Conservation (phyloP, 2,888 invertebrate species). For the Plusia festucae region DNA sequence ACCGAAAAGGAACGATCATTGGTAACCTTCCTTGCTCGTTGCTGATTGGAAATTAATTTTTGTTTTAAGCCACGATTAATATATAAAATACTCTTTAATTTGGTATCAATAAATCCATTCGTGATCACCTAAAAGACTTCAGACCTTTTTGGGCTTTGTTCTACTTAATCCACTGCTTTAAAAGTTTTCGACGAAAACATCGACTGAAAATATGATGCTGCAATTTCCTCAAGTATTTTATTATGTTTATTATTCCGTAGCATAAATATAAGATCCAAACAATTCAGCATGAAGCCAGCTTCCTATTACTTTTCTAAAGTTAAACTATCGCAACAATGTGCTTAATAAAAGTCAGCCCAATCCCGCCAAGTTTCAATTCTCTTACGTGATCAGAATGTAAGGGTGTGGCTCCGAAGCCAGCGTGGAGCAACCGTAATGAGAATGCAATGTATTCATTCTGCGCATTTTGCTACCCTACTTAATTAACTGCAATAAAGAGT, state of each 20-base stretch:
- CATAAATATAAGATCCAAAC: slow-evolving; percentile 33
- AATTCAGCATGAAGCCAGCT: slow-evolving; percentile 35
- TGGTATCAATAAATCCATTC: too few relatives aligned
- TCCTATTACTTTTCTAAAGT: slow-evolving; percentile 56
- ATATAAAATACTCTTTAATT: too few relatives aligned
- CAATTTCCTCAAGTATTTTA: too few relatives aligned
- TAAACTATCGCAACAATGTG: slow-evolving; percentile 60
- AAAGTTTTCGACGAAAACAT: too few relatives aligned
- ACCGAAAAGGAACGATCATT: too few relatives aligned
- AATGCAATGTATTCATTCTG: slow-evolving; percentile 1
- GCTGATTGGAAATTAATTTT: too few relatives aligned
- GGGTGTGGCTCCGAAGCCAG: slow-evolving; percentile 26
- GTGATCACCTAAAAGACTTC: too few relatives aligned
- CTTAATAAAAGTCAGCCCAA: slow-evolving; percentile 60
- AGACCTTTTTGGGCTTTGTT: too few relatives aligned
- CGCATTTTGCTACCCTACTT: neutral
- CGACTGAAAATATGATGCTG: too few relatives aligned
- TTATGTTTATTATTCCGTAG: neutral
- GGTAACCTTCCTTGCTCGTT: too few relatives aligned
- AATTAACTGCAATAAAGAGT: neutral
- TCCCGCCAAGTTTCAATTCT: slow-evolving; percentile 54
- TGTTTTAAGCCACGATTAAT: too few relatives aligned
- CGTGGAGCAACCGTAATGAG: slow-evolving; percentile 6
- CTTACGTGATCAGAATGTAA: slow-evolving; percentile 61
- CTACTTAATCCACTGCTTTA: too few relatives aligned